Evolutionary conservation across 2,888 invertebrate species (phyloP), one percentile per base, ranked within the genome.

Genomic region (Troides oblongomaculatus): DNA sequence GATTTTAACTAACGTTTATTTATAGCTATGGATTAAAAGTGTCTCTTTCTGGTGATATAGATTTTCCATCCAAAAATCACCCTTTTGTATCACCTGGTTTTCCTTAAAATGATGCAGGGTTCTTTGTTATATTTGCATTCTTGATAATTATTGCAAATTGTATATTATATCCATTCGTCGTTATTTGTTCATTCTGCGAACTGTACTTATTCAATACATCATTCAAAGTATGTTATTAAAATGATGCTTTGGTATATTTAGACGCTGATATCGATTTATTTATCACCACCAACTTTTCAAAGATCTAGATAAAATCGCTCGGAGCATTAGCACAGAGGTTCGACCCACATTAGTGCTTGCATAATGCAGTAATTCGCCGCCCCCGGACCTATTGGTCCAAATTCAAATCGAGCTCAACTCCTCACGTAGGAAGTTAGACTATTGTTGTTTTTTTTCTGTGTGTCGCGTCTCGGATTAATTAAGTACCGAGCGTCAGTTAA

Each of bases 301-400:
- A 72, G 72, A 77, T 74, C 75, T 68, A 77, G 79, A 80, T 79
- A 79, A 75, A 77, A 74, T 76, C 74, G 75, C 76, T 68, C 65
- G 71, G 72, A 74, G 77, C 80, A 76, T 78, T 77, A 76, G 79
- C 73, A 75, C 74, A 72, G 74, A 76, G 65, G 72, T 72, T 74
- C 75, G 80, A 79, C 81, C 84, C 76, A 83, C 80, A 78, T 81
- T 74, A 62, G 70, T 25, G 74, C 75, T 83, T 84, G 82, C 81
- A 82, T 79, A 84, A 85, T 75, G 70, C 71, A 66, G 71, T 64
- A 73, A 73, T 75, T 66, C 75, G 77, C 77, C 80, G 81, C 80
- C 75, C 74, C 72, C 75, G 77, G 71, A 60, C 61, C 68, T 30
- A 60, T 64, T 79, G 77, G 80, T 79, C 71, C 72, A 73, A 74